Conservation (phyloP, 1,140 invertebrate species). For the Orchestia grillus region DNA sequence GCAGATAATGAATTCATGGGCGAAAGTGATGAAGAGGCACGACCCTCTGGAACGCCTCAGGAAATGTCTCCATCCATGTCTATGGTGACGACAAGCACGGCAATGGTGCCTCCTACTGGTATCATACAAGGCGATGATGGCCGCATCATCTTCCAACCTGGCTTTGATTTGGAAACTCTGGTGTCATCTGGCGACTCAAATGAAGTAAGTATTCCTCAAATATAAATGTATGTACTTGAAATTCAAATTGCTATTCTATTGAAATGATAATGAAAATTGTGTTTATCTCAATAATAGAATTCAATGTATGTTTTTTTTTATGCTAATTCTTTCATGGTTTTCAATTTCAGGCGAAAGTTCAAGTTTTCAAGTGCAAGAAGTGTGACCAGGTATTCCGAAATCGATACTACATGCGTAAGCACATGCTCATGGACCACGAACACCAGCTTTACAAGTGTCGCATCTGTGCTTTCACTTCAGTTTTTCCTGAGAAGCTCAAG, state of each 20-base stretch:
- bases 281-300: neutral
- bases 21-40: neutral
- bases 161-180: conserved; percentile 14
- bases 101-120: neutral
- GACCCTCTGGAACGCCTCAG: too few species aligned
- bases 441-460: conserved; percentile 67
- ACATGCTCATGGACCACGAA: conserved; percentile 67
- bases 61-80: neutral
- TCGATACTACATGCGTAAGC: conserved; percentile 64
- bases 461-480: conserved; percentile 65
- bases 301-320: neutral
- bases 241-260: neutral
- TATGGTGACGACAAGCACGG: neutral
- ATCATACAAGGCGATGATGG: conserved; percentile 38
- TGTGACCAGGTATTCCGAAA: conserved; percentile 66
- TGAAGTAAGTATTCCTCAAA: conserved; percentile 37
- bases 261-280: neutral
- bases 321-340: neutral
- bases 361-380: conserved; percentile 65
- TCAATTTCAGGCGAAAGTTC: conserved; percentile 42
- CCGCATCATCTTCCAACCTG: conserved; percentile 30
- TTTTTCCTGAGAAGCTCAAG: conserved; percentile 67
- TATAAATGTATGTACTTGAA: too few species aligned
- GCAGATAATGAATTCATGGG: neutral
- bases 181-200: neutral